phyloP scores from a whole-genome alignment of 53 echinoderm and acorn worm species.

The Henricia sp. region DNA sequence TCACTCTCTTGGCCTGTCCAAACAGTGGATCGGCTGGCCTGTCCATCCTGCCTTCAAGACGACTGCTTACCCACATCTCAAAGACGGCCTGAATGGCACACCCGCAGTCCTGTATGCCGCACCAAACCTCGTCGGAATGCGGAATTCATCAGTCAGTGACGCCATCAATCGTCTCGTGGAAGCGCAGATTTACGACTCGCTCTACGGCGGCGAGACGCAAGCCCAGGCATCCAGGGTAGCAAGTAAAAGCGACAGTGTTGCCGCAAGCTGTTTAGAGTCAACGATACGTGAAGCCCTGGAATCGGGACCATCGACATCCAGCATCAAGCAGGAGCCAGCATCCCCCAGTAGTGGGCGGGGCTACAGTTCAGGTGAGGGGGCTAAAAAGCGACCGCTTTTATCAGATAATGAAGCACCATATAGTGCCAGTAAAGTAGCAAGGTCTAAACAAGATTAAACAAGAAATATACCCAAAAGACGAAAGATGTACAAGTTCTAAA shows the following conservation, averaged over 20 bases:
- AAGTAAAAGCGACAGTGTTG: conserved; percentile 38
- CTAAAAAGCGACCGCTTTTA: conserved; percentile 35
- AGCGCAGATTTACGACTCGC: conserved; percentile 91
- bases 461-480: too few relatives aligned
- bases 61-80: conserved; percentile 70
- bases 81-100: conserved; percentile 73
- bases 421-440: conserved; percentile 46
- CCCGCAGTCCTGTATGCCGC: conserved; percentile 77
- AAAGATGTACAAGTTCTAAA: too few relatives aligned
- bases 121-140: conserved; percentile 58
- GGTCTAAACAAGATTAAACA: conserved; percentile 20
- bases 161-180: conserved; percentile 97
- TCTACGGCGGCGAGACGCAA: conserved; percentile 65
- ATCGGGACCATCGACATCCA: conserved; percentile 41
- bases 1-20: conserved; percentile 73
- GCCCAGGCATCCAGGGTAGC: conserved; percentile 45
- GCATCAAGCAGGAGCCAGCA: conserved; percentile 33
- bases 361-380: conserved; percentile 40
- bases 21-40: conserved; percentile 89
- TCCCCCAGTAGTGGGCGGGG: conserved; percentile 39
- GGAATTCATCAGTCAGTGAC: conserved; percentile 85
- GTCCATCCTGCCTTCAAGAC: conserved; percentile 71
- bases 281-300: conserved; percentile 44
- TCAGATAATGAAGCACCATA: conserved; percentile 40
- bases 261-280: conserved; percentile 17